Evolutionary conservation across 2,113 vertebrate species (phyloP), one percentile per base, ranked within the genome.

Genomic region (Pao palembangensis): DNA sequence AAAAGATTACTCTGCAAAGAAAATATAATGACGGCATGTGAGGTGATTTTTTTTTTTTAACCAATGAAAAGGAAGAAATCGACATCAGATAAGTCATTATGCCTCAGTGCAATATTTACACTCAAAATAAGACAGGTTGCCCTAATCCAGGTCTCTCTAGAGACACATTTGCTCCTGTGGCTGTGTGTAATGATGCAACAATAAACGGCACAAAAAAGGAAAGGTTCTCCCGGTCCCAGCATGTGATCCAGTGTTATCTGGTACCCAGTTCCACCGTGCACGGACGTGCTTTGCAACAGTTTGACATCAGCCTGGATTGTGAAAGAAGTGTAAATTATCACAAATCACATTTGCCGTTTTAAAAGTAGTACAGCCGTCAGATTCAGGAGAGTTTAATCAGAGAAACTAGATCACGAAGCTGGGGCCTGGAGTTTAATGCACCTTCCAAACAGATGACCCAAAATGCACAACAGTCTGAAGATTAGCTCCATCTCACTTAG

Each of bases 151-250:
- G 55, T 73, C 55, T 46, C 58, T 79, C 82, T 84, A 69, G 82
- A 80, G 73, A 62, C 31, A 19, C n/a, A 53, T 43, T 87, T 84
- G 75, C 81, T 75, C 70, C 54, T 14, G 55, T 75, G 77, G 79
- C 73, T 76, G 68, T 62, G 48, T 64, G 55, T 54, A 67, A 69
- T 75, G 67, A 68, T 76, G 81, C 58, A 46, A 46, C 51, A 48
- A 54, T 20, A 67, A 53, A 70, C 53, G 67, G 59, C 65, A 74
- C 47, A 77, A 62, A 78, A 75, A 54, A 62, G 60, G 51, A 72
- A 58, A 75, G 71, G 57, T 42, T 78, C 48, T 61, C 54, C 42
- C 63, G 67, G 78, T 81, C 65, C 56, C 41, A 72, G 43, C 71
- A 38, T 55, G 53, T 21, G 38, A 70, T 55, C n/a, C 19, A 67